These are phyloP conservation scores for Bombus fervidus DNA, from an alignment of 1,140 invertebrate species.

Conservation along the genomic window DNA sequence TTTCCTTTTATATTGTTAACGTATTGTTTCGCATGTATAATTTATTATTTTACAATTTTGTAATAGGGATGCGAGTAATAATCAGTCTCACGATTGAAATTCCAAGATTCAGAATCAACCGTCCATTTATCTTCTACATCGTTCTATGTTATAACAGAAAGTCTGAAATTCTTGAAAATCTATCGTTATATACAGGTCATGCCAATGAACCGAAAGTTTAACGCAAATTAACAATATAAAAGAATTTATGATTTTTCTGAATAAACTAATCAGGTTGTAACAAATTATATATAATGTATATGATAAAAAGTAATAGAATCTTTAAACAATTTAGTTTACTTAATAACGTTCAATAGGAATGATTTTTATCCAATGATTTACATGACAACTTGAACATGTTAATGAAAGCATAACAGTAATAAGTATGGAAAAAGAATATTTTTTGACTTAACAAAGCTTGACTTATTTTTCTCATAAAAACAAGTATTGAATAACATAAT, in stretches of 20 bases:
- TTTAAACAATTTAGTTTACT: not conserved
- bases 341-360: not conserved
- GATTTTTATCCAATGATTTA: not conserved
- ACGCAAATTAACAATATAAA: not conserved
- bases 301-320: slow-evolving; percentile 7
- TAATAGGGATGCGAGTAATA: not conserved
- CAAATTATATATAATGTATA: slow-evolving; percentile 14
- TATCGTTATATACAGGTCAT: not conserved
- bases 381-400: not conserved
- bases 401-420: not conserved
- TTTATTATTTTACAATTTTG: not conserved
- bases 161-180: not conserved
- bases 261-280: slow-evolving; percentile 9
- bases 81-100: no score
- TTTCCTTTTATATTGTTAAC: not conserved
- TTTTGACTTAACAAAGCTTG: not conserved
- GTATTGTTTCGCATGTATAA: not conserved
- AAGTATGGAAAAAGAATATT: not conserved
- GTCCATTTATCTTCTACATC: not conserved
- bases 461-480: not conserved
- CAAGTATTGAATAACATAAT: slow-evolving; percentile 3
- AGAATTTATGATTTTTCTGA: not conserved
- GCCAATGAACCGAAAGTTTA: not conserved
- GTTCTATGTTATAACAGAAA: not conserved
- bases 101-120: not conserved